Evolutionary conservation across 2,797 vertebrate genomes (phyloP).

Genomic region (Cyprinella venusta): DNA sequence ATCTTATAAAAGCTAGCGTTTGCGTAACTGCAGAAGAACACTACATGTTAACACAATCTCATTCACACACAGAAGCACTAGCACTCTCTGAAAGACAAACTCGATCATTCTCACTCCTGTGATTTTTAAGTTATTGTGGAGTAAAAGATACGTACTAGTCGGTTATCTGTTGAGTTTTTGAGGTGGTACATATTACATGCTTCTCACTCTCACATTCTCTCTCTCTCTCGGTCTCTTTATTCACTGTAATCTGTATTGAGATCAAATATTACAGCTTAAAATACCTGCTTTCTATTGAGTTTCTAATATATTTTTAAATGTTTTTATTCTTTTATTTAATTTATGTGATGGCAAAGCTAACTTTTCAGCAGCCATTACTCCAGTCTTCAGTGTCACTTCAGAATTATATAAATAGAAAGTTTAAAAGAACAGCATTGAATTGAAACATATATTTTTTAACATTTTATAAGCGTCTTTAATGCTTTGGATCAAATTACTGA

Average conservation of each 20-base stretch:
- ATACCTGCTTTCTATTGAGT: not conserved
- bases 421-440: not conserved
- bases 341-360: not conserved
- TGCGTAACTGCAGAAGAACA: not conserved
- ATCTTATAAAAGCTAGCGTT: slow-evolving; percentile 33
- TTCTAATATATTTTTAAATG: not conserved
- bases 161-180: not conserved
- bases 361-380: not conserved
- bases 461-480: not conserved
- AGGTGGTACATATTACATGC: not conserved
- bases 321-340: no score
- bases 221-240: not conserved
- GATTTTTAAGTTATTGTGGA: not conserved
- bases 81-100: not conserved
- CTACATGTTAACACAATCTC: not conserved
- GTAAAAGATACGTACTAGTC: not conserved
- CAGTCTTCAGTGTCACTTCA: not conserved
- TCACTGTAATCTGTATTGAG: not conserved
- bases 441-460: not conserved
- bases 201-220: not conserved
- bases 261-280: not conserved
- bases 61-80: not conserved
- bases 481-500: not conserved
- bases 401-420: not conserved
- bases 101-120: not conserved